Percentiles rank a stretch among this genome's conserved stretches.
Conservation (phyloP, 2,797 vertebrate genomes). For the Coilia nasus region DNA sequence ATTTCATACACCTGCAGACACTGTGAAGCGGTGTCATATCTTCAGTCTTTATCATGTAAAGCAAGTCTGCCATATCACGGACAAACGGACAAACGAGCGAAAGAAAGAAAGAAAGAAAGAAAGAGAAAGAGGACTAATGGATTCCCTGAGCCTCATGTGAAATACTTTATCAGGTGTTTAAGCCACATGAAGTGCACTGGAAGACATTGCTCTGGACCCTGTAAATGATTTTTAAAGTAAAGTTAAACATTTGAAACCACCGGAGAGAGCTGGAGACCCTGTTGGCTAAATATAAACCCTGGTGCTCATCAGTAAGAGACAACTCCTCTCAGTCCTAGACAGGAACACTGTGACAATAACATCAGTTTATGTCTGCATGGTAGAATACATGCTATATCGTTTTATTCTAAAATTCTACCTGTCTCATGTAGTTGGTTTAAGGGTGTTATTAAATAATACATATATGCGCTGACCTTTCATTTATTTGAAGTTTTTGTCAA, state of each 20-base stretch:
- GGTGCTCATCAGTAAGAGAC: background rate
- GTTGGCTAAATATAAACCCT: background rate
- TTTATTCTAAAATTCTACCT: background rate
- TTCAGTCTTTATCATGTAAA: background rate
- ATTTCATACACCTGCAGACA: background rate
- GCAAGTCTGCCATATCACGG: background rate
- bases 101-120: background rate
- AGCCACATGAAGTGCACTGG: background rate
- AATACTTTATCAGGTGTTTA: background rate
- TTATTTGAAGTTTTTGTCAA: background rate
- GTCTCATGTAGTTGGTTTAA: background rate
- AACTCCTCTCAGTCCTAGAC: background rate
- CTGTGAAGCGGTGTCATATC: background rate
- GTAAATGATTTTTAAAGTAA: constrained; percentile 1
- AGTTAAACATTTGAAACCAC: background rate
- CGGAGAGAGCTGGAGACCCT: background rate
- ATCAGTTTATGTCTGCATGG: background rate
- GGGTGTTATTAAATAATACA: too few relatives aligned
- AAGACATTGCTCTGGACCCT: background rate
- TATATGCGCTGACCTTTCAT: background rate
- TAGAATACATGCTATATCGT: background rate
- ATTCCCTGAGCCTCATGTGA: background rate
- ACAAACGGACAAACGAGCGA: background rate
- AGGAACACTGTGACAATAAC: background rate
- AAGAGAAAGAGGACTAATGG: background rate